A percentile compares a stretch with the other conserved stretches of the same genome.
These are phyloP conservation scores for Teleogryllus oceanicus DNA, from an alignment of 2,888 invertebrate genomes.

Conservation along the genomic window DNA sequence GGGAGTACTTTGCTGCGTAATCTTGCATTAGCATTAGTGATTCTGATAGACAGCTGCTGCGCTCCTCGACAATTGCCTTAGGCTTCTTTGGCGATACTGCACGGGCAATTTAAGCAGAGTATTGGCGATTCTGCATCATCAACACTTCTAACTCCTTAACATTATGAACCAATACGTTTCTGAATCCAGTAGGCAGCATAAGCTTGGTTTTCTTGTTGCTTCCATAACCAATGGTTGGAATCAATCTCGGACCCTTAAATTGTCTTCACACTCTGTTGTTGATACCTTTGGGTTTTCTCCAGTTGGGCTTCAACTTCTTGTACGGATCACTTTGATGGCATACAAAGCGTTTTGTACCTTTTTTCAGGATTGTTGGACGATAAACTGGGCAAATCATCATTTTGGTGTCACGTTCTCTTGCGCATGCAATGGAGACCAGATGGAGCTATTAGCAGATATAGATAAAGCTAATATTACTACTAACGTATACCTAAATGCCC, in stretches of 20 bases:
- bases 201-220: constrained; percentile 91
- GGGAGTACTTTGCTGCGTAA: constrained; percentile 80
- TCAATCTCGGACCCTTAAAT: constrained; percentile 98
- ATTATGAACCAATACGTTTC: constrained; percentile 90
- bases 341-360: constrained; percentile 96
- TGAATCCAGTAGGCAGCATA: constrained; percentile 96
- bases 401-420: too few species aligned
- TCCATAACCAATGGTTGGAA: constrained; percentile 99
- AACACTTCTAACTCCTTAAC: constrained; percentile 92
- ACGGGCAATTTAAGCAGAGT: constrained; percentile 97
- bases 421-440: too few species aligned
- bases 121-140: constrained; percentile 98
- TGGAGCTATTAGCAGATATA: too few species aligned
- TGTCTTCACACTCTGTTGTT: constrained; percentile 98
- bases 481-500: too few species aligned
- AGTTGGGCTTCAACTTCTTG: constrained; percentile 93
- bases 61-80: constrained; percentile 94
- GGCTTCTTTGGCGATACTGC: constrained; percentile 97
- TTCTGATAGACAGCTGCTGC: constrained; percentile 88
- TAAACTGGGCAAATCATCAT: constrained; percentile 65
- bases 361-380: constrained; percentile 89
- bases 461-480: too few species aligned
- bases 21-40: constrained; percentile 95
- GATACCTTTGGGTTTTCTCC: constrained; percentile 99
- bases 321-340: constrained; percentile 98